Evolutionary conservation across 2,797 vertebrate species (phyloP).

Genomic region (Chelon labrosus): DNA sequence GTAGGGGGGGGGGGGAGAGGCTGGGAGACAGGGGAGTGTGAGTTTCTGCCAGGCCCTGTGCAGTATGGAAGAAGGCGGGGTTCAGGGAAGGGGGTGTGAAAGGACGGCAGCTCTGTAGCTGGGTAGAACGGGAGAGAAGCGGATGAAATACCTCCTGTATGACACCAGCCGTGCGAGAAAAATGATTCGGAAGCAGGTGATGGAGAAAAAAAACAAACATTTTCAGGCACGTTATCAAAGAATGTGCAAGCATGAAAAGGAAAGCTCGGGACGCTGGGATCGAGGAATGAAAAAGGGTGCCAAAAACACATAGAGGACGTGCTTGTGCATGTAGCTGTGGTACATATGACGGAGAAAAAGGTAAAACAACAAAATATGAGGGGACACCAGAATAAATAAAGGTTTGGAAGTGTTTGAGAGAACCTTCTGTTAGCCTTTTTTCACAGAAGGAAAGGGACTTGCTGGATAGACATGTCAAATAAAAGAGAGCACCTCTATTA

Average conservation of each 20-base stretch:
- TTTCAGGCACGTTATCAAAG: slow-evolving; percentile 40
- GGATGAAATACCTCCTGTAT: slow-evolving; percentile 49
- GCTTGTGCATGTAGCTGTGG: slow-evolving; percentile 12
- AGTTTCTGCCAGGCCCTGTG: slow-evolving; percentile 72
- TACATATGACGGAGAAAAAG: slow-evolving; percentile 17
- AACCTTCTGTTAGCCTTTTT: slow-evolving; percentile 31
- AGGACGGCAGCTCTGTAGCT: slow-evolving; percentile 56
- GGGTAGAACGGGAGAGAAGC: slow-evolving; percentile 50
- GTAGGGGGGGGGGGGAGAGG: slow-evolving; percentile 64
- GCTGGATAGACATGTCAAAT: slow-evolving; percentile 50
- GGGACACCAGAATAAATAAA: slow-evolving; percentile 1
- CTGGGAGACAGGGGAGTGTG: slow-evolving; percentile 65
- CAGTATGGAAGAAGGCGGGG: slow-evolving; percentile 76
- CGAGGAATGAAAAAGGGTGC: slow-evolving; percentile 22
- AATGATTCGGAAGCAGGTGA: slow-evolving; percentile 20
- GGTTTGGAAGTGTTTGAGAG: slow-evolving; percentile 32
- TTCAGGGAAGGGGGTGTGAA: slow-evolving; percentile 66
- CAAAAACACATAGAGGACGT: not conserved
- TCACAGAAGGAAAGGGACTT: slow-evolving; percentile 48
- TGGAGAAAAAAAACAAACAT: slow-evolving; percentile 1
- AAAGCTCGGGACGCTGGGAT: slow-evolving; percentile 3
- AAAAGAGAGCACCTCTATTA: slow-evolving; percentile 73
- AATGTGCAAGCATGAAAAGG: slow-evolving; percentile 21
- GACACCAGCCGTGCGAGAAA: slow-evolving; percentile 17
- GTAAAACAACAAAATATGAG: slow-evolving; percentile 9